A percentile compares a stretch with the other conserved stretches of the same genome.
Conservation (phyloP, 2,797 vertebrate genomes). For the Gymnocypris eckloni region DNA sequence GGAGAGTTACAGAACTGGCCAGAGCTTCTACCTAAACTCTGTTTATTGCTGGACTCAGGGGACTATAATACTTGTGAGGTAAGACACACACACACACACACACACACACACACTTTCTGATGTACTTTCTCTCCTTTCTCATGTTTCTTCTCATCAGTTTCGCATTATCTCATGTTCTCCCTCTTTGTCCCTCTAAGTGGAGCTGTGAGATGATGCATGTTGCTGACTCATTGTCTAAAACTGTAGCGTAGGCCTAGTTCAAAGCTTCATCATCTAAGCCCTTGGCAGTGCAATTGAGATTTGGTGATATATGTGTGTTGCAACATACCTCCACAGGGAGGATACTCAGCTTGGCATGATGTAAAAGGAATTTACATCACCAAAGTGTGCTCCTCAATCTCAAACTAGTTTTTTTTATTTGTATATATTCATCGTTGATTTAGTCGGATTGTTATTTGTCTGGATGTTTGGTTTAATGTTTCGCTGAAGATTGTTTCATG, state of each 20-base stretch:
- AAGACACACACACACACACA: constrained; percentile 47
- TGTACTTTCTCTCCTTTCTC: neutral
- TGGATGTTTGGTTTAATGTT: neutral
- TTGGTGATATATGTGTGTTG: neutral
- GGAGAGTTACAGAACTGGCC: constrained; percentile 98
- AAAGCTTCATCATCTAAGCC: constrained; percentile 2
- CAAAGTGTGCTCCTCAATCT: neutral
- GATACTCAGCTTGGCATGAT: neutral
- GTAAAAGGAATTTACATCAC: neutral
- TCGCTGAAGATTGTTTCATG: constrained; percentile 28
- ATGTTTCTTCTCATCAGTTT: neutral
- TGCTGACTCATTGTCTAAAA: constrained; percentile 15
- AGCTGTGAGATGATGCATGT: constrained; percentile 27
- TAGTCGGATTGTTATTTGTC: constrained; percentile 12
- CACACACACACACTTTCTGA: constrained; percentile 15
- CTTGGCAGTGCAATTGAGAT: neutral
- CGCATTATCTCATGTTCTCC: neutral
- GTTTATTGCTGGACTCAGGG: constrained; percentile 92
- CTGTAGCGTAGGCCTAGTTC: neutral
- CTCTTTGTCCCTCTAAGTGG: constrained; percentile 7
- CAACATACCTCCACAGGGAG: constrained; percentile 11
- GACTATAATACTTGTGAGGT: constrained; percentile 99
- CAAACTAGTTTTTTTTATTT: neutral
- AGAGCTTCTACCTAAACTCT: constrained; percentile 95
- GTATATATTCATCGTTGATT: neutral